Evolutionary conservation across 2,797 vertebrate genomes (phyloP), one percentile per base, ranked within the genome.

Genomic region (Buphagus erythrorhynchus): DNA sequence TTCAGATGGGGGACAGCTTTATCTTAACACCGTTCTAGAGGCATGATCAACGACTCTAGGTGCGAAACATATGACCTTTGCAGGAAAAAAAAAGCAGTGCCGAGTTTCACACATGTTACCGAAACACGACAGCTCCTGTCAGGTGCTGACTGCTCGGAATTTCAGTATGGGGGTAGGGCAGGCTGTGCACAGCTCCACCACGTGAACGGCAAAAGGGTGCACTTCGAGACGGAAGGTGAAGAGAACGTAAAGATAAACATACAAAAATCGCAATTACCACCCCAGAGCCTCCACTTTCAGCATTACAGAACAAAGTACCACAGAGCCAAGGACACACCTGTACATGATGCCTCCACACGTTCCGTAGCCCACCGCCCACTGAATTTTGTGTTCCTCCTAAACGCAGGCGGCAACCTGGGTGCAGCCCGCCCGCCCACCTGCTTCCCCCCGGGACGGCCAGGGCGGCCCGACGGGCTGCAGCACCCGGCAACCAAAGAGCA

Each of bases 361-460:
- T 18, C 35, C 20, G 3, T 13, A 36, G 16, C 2, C 43, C 38
- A 17, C 38, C 31, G 63, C 8, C 1, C 17, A 10, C 6, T 6
- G 1, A 3, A 5, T 26, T 54, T 13, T 6, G 7, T 8, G 29
- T 42, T 12, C 13, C 16, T 31, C 14, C 19, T 33, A 42, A 49
- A 25, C 0, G n/a, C 61, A 25, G 19, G 10, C 22, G 4, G 31
- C 24, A 13, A 4, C 28, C 4, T 3, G 2, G 10, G 38, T 0
- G 3, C 9, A 46, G 21, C 13, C n/a, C 26, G 11, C 52, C 33
- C 16, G 1, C 43, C 7, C 2, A 7, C 2, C 14, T 1, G 24
- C 62, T n/a, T n/a, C 2, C 13, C 18, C 9, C 2, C 3, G 4
- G 16, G 25, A 5, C 16, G 13, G 4, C n/a, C 45, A 28, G 10